A percentile compares a stretch with the other conserved stretches of the same genome.
Evolutionary conservation across 2,888 invertebrate species (phyloP).

Genomic region (Lamellibrachia satsuma): DNA sequence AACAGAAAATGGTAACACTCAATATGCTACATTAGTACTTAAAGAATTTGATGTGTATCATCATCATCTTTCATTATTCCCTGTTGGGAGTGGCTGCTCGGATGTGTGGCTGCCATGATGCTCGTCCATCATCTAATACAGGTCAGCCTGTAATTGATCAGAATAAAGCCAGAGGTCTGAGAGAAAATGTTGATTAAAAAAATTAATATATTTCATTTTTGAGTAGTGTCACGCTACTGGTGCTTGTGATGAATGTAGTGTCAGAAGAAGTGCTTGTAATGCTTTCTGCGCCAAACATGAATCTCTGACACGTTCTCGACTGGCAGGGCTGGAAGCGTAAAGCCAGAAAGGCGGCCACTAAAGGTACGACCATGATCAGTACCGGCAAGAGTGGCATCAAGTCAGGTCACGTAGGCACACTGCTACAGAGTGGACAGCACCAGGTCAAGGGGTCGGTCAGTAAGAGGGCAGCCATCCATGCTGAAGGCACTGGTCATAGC

Average conservation of each 20-base stretch:
- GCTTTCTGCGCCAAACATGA: not conserved
- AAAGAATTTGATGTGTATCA: not conserved
- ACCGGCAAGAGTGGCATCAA: conserved; percentile 57
- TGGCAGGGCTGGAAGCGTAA: conserved; percentile 82
- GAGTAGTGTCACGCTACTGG: not conserved
- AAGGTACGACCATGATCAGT: conserved; percentile 67
- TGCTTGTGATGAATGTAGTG: not conserved
- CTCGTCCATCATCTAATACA: not conserved
- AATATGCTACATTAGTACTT: not conserved
- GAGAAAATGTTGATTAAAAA: not conserved
- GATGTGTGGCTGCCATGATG: too few relatives aligned
- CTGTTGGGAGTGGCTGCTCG: too few relatives aligned
- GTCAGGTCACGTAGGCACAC: conserved; percentile 3
- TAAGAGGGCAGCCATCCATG: not conserved
- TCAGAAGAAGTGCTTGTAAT: not conserved
- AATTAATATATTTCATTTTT: not conserved
- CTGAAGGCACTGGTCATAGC: not conserved
- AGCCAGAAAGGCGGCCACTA: conserved; percentile 76
- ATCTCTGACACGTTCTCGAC: not conserved
- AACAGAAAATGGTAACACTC: conserved; percentile 69
- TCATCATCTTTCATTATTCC: too few relatives aligned
- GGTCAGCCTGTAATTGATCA: not conserved
- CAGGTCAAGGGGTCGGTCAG: conserved; percentile 8
- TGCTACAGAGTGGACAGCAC: not conserved
- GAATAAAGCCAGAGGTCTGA: too few relatives aligned